Evolutionary conservation across 2,888 invertebrate species (phyloP), one percentile per base, ranked within the genome.

Genomic region (Seladonia tumulorum): DNA sequence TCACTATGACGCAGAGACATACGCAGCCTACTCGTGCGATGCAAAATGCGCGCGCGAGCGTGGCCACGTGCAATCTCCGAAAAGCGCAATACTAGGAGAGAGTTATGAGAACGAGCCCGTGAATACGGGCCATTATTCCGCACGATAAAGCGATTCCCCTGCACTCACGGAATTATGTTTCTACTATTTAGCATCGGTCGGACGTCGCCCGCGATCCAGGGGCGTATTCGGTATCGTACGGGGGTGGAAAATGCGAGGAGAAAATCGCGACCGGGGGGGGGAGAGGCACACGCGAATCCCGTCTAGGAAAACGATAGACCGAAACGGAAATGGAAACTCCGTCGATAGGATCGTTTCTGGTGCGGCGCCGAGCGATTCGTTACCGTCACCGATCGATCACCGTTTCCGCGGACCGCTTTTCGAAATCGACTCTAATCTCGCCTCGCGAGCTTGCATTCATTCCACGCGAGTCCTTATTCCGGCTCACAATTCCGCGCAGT

Each of bases 121-220:
- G 93, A 93, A 93, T 93, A 91, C 93, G 89, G 82, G 85, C 93
- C 94, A 94, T 94, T 94, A 94, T 94, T 94, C 94, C 94, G 87
- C 92, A 87, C 94, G 93, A 94, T 94, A 94, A 94, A 94, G 92
- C 94, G 92, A 94, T 94, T 93, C 87, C 86, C 91, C 87, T 85
- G 90, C 90, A 93, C 93, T 93, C 92, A 92, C 91, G 91, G 85
- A 93, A 93, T 93, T 93, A 93, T 93, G 91, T 93, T 92, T 89
- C 89, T 91, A 79, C 93, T 94, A 92, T 93, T 94, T 94, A 94
- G 94, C 94, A 94, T 94, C 88, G 88, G 87, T 49, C 72, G 76
- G 83, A 84, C 84, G 85, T 83, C 83, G 79, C 0, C 76, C 66
- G 63, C 82, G 81, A 79, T 74, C 22, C 68, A 68, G 68, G 68